These are phyloP conservation scores for Melanitta fusca DNA, from an alignment of 2,797 vertebrate genomes.

Conservation along the genomic window DNA sequence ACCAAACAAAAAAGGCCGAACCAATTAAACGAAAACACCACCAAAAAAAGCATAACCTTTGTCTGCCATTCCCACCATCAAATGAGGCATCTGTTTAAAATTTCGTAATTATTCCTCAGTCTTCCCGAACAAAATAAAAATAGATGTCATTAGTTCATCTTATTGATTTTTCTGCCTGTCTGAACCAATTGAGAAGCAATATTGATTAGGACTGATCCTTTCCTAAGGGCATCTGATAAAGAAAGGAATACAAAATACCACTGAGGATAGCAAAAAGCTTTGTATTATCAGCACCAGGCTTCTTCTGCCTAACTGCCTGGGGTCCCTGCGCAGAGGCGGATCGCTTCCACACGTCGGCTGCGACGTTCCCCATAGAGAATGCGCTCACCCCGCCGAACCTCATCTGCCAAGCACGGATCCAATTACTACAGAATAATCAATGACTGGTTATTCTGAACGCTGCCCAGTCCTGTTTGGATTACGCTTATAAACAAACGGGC, in stretches of 20 bases:
- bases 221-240: constrained; percentile 80
- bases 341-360: constrained; percentile 56
- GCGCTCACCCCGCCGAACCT: constrained; percentile 31
- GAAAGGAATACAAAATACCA: constrained; percentile 73
- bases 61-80: constrained; percentile 3
- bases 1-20: neutral
- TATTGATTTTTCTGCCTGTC: constrained; percentile 82
- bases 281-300: constrained; percentile 57
- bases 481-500: neutral
- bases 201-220: constrained; percentile 85
- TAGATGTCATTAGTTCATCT: constrained; percentile 78
- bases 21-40: neutral
- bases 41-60: neutral
- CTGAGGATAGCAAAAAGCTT: constrained; percentile 71
- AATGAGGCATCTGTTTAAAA: constrained; percentile 46
- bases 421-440: constrained; percentile 77
- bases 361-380: constrained; percentile 54
- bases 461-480: neutral
- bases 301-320: constrained; percentile 64
- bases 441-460: constrained; percentile 45
- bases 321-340: constrained; percentile 62
- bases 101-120: constrained; percentile 48
- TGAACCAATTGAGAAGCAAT: constrained; percentile 79
- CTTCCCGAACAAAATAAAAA: constrained; percentile 74
- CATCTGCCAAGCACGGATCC: constrained; percentile 71